Base-by-base conservation (phyloP, 2,888 invertebrate species). In the Petrolisthes cinctipes region DNA sequence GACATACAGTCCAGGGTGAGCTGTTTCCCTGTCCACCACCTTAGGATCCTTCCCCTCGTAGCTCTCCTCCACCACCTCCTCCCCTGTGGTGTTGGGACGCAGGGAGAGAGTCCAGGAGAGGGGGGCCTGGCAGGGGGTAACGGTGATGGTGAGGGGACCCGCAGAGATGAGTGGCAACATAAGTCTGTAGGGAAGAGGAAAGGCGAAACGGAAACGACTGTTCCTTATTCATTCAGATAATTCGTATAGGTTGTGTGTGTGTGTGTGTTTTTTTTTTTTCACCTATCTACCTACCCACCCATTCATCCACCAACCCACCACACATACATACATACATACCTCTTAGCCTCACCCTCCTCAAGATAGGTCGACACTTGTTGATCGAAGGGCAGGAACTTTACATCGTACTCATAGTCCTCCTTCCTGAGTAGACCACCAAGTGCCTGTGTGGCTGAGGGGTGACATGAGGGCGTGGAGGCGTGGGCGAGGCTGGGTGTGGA, bases 21-120 rank as follows among this genome's bases (percentile, higher is more conserved):
- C 82, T 20, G 20, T 23, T 78, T 53, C 37, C 56, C 57, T 14
- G 17, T 54, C 17, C 20, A 81, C 68, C 78, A 76, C 71, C 23
- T 14, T n/a, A 4, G 86, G 56, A 4, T 86, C 86, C 5, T 82
- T 81, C 3, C 86, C 86, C 37, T 86, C 82, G 78, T 86, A 86
- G 61, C 17, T 11, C 78, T 83, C 73, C 68, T 61, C n/a, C 7
- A 68, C 61, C 53, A 51, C 20, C 7, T 20, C 23, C 54, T 23
- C n/a, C 5, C 23, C 68, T 53, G 20, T 9, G 51, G 5, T 51
- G 57, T 61, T 68, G 5, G 82, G 68, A 11, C 86, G 86, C 11
- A 86, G 78, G 0, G 82, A 68, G 66, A 86, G 66, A 9, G 78
- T 76, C 86, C 86, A 86, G 9, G 78, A 76, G 9, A 86, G 78